Evolutionary conservation across 2,113 vertebrate genomes (phyloP), one percentile per base, ranked within the genome.

Genomic region (Otolemur garnettii): DNA sequence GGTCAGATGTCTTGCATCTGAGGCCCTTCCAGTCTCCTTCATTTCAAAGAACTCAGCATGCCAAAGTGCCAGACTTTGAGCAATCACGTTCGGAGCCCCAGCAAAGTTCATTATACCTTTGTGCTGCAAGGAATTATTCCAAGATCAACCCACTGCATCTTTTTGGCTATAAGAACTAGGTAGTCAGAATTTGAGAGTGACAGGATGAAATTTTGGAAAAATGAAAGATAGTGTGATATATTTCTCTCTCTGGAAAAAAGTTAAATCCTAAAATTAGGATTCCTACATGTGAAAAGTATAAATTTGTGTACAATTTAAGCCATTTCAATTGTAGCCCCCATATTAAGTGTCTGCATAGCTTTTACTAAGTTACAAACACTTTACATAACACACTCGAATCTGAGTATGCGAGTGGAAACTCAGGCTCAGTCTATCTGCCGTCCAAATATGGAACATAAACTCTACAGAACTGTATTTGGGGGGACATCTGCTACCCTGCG

Each of bases 181-280:
- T 69, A 17, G 69, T 82, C 42, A 86, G 55, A 64, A 93, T 10
- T 64, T 45, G 14, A 88, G 6, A 90, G 14, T 64, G 35, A 87
- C 21, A 83, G 17, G 85, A 72, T 19, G 19, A 84, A 83, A 86
- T 13, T 60, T 74, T 69, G 59, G 28, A 24, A 84, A 64, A 91
- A 91, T 66, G 8, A 1, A 71, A 84, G 26, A 38, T 89, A 22
- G 19, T 14, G 2, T 64, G 33, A 55, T 66, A 24, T 80, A 55
- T 55, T 55, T 55, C 55, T 35, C 10, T 68, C 19, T 53, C 18
- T 55, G 2, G 5, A 28, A 81, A 66, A 86, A 71, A 38, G 50
- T 11, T 69, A 94, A 93, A 93, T 1, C 30, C 38, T 87, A 72
- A 96, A 96, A 64, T 21, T 71, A 3, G 57, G 5, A 79, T 75